phyloP scores from a whole-genome alignment of 1,140 invertebrate genomes.

The Anastatus disparis region DNA sequence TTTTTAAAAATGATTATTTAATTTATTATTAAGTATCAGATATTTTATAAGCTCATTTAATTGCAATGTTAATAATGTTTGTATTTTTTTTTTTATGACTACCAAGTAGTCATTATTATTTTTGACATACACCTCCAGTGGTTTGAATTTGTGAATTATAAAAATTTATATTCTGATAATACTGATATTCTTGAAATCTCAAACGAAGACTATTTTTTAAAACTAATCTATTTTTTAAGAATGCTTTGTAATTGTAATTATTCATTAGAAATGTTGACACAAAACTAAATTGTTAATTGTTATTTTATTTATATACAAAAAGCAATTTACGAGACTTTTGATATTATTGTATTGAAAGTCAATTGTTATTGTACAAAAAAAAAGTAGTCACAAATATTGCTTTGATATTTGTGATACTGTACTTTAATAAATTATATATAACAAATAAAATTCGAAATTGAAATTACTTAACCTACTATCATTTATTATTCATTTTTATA shows the following conservation, averaged over 20 bases:
- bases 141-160: not conserved
- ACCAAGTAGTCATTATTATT: constrained; percentile 25
- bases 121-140: not conserved
- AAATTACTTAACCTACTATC: constrained; percentile 4
- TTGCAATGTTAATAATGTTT: constrained; percentile 1
- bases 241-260: constrained; percentile 8
- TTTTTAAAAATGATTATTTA: constrained; percentile 26
- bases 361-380: constrained; percentile 34
- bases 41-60: constrained; percentile 13
- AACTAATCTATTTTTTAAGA: constrained; percentile 17
- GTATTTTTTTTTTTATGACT: constrained; percentile 8
- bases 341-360: constrained; percentile 35
- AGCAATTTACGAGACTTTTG: constrained; percentile 33
- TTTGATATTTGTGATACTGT: constrained; percentile 28
- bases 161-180: constrained; percentile 19
- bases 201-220: constrained; percentile 17
- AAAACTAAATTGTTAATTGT: constrained; percentile 40
- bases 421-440: constrained; percentile 36
- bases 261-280: constrained; percentile 25
- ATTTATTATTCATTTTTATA: constrained; percentile 7
- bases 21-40: constrained; percentile 29
- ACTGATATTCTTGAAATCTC: not conserved
- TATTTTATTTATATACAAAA: constrained; percentile 43
- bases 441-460: constrained; percentile 25
- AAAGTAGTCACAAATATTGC: constrained; percentile 22